Evolutionary conservation across 2,113 vertebrate genomes (phyloP).

Genomic region (Pristiophorus japonicus): DNA sequence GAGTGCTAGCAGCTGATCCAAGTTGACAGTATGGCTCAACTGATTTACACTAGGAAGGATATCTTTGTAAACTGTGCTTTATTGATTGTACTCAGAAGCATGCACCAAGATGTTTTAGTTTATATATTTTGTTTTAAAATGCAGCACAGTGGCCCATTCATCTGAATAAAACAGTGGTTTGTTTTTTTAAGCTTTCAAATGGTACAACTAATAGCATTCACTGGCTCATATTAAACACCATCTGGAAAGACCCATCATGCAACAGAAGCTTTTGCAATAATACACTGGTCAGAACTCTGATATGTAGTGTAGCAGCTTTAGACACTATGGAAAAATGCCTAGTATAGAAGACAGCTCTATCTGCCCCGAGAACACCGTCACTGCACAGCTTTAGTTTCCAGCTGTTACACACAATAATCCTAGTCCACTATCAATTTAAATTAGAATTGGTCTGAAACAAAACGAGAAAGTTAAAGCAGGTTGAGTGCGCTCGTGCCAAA

Average conservation of each 20-base stretch:
- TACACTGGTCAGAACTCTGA: not conserved
- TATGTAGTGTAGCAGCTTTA: not conserved
- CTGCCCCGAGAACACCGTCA: not conserved
- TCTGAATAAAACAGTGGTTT: not conserved
- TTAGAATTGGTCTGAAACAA: not conserved
- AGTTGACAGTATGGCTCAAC: not conserved
- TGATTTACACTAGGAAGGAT: not conserved
- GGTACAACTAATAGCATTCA: not conserved
- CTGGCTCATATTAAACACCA: not conserved
- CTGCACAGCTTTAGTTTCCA: not conserved
- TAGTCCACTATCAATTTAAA: not conserved
- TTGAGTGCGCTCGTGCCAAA: not conserved
- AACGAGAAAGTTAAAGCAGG: not conserved
- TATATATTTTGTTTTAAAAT: not conserved
- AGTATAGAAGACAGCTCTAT: not conserved
- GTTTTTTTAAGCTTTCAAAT: not conserved
- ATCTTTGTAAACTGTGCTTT: not conserved
- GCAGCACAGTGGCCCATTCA: not conserved
- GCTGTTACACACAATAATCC: not conserved
- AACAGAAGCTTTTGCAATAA: slow-evolving; percentile 22
- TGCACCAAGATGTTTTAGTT: not conserved
- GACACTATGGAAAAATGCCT: not conserved
- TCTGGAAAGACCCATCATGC: slow-evolving; percentile 9
- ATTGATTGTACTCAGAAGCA: too few species aligned
- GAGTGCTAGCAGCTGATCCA: not conserved